These are phyloP conservation scores for Sinodicranocentrus sp. DNA, from an alignment of 2,888 invertebrate genomes.

Conservation along the genomic window DNA sequence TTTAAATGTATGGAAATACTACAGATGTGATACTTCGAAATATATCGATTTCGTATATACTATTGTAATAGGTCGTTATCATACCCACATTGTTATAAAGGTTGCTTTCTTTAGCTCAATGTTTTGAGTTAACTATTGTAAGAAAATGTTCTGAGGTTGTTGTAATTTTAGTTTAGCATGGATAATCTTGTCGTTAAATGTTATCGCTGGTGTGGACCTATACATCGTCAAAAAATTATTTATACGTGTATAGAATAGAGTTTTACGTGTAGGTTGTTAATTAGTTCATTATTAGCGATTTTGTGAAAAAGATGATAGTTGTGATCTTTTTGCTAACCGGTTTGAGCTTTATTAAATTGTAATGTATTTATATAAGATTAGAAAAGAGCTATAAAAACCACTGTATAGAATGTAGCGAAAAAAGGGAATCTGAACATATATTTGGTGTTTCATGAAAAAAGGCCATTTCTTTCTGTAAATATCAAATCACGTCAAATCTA, in stretches of 20 bases:
- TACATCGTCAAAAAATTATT: background rate
- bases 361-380: background rate
- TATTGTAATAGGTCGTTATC: slow-evolving; percentile 8
- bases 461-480: background rate
- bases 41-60: slow-evolving; percentile 38
- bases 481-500: no score
- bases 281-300: no score
- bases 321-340: slow-evolving; percentile 46
- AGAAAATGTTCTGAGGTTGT: background rate
- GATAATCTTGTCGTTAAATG: no score
- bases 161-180: no score
- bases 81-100: slow-evolving; percentile 16
- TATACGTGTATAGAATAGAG: background rate
- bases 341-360: slow-evolving; percentile 47
- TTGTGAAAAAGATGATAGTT: slow-evolving; percentile 15
- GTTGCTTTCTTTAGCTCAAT: slow-evolving; percentile 45
- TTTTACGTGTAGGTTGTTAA: no score
- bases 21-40: slow-evolving; percentile 62
- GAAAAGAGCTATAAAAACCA: background rate
- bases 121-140: slow-evolving; percentile 3
- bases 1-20: slow-evolving; percentile 39
- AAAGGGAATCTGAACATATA: background rate
- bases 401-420: background rate
- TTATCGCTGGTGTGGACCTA: background rate
- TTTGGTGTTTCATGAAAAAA: background rate